phyloP scores from a whole-genome alignment of 1,140 invertebrate genomes.

The Elysia chlorotica region DNA sequence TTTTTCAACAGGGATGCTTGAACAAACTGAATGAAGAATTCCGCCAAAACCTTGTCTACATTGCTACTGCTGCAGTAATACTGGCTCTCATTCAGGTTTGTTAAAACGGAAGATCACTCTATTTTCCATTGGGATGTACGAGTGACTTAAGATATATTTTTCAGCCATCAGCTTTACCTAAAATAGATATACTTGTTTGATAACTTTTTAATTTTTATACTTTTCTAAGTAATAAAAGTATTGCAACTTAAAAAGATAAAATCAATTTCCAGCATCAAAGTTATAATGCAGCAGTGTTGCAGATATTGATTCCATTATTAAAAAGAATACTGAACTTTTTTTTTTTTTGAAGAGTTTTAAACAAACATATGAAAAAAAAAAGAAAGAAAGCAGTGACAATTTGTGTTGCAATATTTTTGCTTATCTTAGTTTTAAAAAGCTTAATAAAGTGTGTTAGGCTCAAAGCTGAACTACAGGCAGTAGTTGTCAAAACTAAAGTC shows the following conservation, averaged over 20 bases:
- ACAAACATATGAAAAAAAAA: no score
- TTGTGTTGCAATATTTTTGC: neutral
- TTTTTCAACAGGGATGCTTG: conserved; percentile 42
- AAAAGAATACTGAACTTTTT: neutral
- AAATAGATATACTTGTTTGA: neutral
- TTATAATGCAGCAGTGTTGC: neutral
- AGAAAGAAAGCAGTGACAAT: no score
- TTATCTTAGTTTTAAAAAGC: neutral
- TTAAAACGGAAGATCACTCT: neutral
- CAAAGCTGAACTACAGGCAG: neutral
- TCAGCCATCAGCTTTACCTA: no score
- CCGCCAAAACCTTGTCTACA: conserved; percentile 42
- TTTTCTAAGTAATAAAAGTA: neutral
- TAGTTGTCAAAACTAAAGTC: neutral
- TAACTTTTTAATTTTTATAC: no score
- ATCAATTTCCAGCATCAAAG: neutral
- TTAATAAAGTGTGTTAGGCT: neutral
- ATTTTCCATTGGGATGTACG: neutral
- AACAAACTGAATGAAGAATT: conserved; percentile 42
- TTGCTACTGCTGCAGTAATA: conserved; percentile 42
- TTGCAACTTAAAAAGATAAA: neutral
- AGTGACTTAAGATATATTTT: no score
- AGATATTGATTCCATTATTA: neutral
- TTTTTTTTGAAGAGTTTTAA: neutral
- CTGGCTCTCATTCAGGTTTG: conserved; percentile 54